These are phyloP conservation scores for Forbesichthys agassizii DNA, from an alignment of 2,113 vertebrate genomes.

Conservation along the genomic window DNA sequence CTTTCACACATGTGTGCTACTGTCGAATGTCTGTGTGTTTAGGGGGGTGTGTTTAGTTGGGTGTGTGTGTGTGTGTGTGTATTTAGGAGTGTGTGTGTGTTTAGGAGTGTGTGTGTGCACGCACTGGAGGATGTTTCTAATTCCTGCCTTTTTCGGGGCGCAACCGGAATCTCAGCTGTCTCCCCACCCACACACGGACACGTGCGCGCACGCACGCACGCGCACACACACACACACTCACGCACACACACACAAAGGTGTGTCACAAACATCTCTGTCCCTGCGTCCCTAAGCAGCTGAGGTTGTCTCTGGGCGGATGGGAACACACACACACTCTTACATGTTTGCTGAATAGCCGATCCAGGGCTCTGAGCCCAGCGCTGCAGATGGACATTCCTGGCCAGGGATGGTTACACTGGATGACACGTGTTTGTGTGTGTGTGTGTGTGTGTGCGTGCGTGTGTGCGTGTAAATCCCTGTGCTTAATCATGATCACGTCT, in stretches of 20 bases:
- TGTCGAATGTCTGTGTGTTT: conserved; percentile 63
- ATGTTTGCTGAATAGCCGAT: conserved; percentile 11
- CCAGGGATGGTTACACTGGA: conserved; percentile 64
- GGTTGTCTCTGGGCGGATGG: conserved; percentile 50
- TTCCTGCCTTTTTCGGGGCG: conserved; percentile 72
- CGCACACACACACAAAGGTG: conserved; percentile 48
- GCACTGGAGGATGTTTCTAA: conserved; percentile 72
- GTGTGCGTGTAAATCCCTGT: conserved; percentile 43
- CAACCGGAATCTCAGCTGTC: conserved; percentile 81
- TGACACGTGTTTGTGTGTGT: conserved; percentile 28
- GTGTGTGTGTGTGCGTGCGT: conserved; percentile 17
- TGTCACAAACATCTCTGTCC: conserved; percentile 64
- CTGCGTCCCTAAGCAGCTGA: conserved; percentile 69
- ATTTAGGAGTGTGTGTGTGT: too few species aligned
- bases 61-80: neutral
- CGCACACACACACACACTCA: conserved; percentile 31
- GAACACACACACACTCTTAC: conserved; percentile 22
- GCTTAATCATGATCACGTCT: conserved; percentile 31
- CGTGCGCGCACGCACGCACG: conserved; percentile 33
- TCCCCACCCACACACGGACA: conserved; percentile 39
- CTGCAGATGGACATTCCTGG: conserved; percentile 75
- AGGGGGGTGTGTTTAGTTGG: conserved; percentile 46
- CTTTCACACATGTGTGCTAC: conserved; percentile 48
- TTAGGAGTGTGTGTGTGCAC: conserved; percentile 24
- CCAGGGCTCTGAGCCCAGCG: conserved; percentile 15